Base-by-base conservation (phyloP, 2,888 invertebrate species). In the Choreutis nemorana region DNA sequence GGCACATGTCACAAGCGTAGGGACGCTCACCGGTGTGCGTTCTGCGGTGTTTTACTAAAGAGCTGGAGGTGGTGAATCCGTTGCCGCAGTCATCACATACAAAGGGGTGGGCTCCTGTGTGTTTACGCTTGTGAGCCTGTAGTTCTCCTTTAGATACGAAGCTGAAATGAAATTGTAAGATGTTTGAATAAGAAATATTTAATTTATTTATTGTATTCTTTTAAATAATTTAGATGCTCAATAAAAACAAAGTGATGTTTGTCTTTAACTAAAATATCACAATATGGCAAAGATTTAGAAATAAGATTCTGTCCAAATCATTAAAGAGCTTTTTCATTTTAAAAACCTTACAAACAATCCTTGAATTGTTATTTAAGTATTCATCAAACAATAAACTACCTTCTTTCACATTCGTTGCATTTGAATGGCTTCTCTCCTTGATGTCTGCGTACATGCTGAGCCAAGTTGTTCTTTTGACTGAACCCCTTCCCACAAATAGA, bases 101-200 rank as follows among this genome's bases (percentile, higher is more conserved):
- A 40, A 82, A 84, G 0, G 84, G 84, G 36, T 83, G 83, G 0
- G 82, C 83, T 0, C 84, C 84, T 4, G 79, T 83, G 50, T 84
- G 84, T 24, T 80, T 83, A 0, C 84, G 67, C 0, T 48, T 54
- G 43, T 84, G 84, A 0, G 83, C 81, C 5, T 77, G 78, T 0
- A 84, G 39, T 41, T 84, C 84, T 1, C 79, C 78, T 42, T 80
- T 80, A 0, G 79, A 75, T 1, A 79, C 75, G 33, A 79, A 79
- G 28, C 77, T 79, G 57, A 4, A 48, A 23, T n/a, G n/a, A n/a
- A n/a, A n/a, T n/a, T n/a, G n/a, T n/a, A n/a, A n/a, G n/a, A n/a
- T n/a, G n/a, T n/a, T n/a, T n/a, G n/a, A n/a, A n/a, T n/a, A n/a
- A n/a, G n/a, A n/a, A n/a, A n/a, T n/a, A n/a, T n/a, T n/a, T n/a